Conservation (phyloP, 2,888 invertebrate species). For the Habrosyne pyritoides region DNA sequence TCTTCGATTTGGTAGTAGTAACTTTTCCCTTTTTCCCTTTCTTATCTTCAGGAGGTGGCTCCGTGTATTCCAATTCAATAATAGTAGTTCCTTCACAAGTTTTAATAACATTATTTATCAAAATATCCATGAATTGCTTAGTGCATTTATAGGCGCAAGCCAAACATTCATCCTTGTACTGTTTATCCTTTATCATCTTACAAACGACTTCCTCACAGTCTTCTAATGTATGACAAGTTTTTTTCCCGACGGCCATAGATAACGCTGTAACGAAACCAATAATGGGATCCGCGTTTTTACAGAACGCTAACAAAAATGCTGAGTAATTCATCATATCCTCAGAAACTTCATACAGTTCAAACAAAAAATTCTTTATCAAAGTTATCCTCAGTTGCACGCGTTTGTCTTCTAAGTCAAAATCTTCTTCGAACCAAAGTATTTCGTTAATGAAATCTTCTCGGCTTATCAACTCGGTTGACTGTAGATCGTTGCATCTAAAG, state of each 20-base stretch:
- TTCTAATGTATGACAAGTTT: constrained; percentile 70
- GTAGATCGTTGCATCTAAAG: constrained; percentile 75
- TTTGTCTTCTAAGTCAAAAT: constrained; percentile 51
- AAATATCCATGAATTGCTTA: constrained; percentile 53
- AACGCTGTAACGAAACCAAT: constrained; percentile 84
- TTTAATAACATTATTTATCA: constrained; percentile 58
- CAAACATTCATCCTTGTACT: constrained; percentile 63
- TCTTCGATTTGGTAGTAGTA: constrained; percentile 39
- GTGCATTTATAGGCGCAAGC: constrained; percentile 65
- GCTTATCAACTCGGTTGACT: constrained; percentile 60
- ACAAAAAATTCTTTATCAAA: constrained; percentile 82
- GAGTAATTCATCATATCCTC: constrained; percentile 83
- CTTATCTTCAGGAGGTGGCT: constrained; percentile 47
- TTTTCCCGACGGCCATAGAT: constrained; percentile 81
- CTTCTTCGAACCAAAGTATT: constrained; percentile 69
- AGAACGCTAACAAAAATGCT: constrained; percentile 85
- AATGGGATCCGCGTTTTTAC: constrained; percentile 81
- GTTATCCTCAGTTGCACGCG: constrained; percentile 51
- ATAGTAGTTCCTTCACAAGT: constrained; percentile 66
- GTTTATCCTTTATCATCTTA: constrained; percentile 63
- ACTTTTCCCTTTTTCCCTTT: constrained; percentile 57
- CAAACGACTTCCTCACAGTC: constrained; percentile 78
- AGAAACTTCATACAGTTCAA: constrained; percentile 79
- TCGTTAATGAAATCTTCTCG: constrained; percentile 58
- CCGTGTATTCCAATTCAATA: constrained; percentile 58